Percentiles rank a stretch among this genome's conserved stretches.
Conservation (phyloP, 2,888 invertebrate genomes). For the Pachycephus smyrnensis region DNA sequence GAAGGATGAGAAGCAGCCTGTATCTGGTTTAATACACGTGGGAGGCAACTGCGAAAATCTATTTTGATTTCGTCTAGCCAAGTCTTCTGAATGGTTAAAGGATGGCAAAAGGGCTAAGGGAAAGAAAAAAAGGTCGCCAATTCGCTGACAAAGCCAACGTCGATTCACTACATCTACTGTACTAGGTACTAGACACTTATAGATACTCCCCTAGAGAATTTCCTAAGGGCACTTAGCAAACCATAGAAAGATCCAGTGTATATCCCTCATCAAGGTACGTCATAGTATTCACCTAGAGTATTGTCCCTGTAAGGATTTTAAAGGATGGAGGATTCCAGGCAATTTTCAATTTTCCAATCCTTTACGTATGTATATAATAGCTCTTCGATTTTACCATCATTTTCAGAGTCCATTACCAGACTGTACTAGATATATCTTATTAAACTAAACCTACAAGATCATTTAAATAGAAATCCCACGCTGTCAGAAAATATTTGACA, state of each 20-base stretch:
- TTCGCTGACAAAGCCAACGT: not conserved
- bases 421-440: not conserved
- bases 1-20: not conserved
- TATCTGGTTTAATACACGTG: not conserved
- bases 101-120: not conserved
- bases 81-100: not conserved
- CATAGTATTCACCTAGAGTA: not conserved
- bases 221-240: not conserved
- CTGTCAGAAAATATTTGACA: not conserved
- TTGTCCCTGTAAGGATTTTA: not conserved
- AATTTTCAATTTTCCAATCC: not conserved
- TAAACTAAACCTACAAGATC: not conserved
- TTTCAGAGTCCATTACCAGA: not conserved
- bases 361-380: not conserved
- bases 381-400: not conserved
- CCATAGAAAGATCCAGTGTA: not conserved
- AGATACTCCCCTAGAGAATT: not conserved
- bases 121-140: not conserved
- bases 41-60: not conserved
- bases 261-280: not conserved
- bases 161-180: not conserved
- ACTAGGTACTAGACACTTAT: not conserved
- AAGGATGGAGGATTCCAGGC: not conserved
- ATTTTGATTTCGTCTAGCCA: not conserved
- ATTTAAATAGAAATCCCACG: not conserved